Percentiles rank a stretch among this genome's conserved stretches.
Evolutionary conservation across 2,797 vertebrate species (phyloP).

Genomic region (Anas bahamensis): DNA sequence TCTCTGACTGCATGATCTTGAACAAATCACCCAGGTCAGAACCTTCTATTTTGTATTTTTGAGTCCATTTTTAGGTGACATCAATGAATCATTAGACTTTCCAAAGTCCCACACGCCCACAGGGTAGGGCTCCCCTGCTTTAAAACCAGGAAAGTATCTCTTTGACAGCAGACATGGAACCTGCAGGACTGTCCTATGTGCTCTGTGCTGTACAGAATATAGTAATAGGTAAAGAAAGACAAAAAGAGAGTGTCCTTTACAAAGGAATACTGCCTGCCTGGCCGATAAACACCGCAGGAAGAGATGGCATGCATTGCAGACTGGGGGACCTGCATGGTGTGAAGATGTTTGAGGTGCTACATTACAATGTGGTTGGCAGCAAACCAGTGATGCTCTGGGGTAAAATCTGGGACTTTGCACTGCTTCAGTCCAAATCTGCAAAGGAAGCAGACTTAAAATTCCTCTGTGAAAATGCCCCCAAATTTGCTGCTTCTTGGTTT

Average conservation of each 20-base stretch:
- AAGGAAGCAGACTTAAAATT: neutral
- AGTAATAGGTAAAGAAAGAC: neutral
- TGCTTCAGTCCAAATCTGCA: neutral
- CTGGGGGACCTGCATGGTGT: neutral
- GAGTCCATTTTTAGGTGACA: neutral
- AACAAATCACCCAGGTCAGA: rapidly evolving
- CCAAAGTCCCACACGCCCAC: neutral
- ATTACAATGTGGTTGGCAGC: neutral
- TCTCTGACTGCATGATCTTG: neutral
- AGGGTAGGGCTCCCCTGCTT: neutral
- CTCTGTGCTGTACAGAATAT: neutral
- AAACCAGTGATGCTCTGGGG: neutral
- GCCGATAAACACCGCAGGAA: neutral
- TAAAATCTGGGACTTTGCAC: neutral
- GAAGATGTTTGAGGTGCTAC: neutral
- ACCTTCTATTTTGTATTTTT: neutral
- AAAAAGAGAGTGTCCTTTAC: neutral
- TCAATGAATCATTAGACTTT: neutral
- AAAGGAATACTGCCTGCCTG: neutral
- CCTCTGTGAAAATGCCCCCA: rapidly evolving
- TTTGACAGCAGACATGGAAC: neutral
- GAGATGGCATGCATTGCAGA: neutral
- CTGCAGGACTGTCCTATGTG: neutral
- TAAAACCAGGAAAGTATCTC: neutral
- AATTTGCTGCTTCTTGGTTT: neutral